Base-by-base conservation (phyloP, 2,888 invertebrate genomes). In the Nomada lathburiana region DNA sequence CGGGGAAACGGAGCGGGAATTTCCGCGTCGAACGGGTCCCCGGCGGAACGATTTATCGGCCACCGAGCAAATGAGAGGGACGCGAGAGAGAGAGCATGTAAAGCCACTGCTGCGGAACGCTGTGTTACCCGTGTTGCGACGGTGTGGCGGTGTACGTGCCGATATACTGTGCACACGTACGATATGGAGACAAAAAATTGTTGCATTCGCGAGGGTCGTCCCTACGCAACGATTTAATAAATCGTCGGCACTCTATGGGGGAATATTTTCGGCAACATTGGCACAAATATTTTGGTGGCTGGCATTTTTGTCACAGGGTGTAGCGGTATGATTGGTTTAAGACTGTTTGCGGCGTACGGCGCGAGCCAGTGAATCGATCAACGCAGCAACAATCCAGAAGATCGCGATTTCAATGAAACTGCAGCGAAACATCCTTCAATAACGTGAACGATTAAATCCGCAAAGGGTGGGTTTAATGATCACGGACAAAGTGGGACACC, bases 21-120 rank as follows among this genome's bases (percentile, higher is more conserved):
- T 80, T 55, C 75, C 75, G 65, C 65, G 72, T 80, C 79, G 79
- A 78, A 80, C 72, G 79, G 72, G 71, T 67, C 80, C 80, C 80
- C 60, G 80, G 72, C 79, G 80, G 80, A 72, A 57, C 72, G 80
- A 80, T 80, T 78, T 80, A 80, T 80, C 79, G 71, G 72, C 59
- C 79, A 65, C 60, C 53, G 69, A 44, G 65, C 65, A 62, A 78
- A 65, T 59, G 76, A 29, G 47, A 47, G 36, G 29, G 29, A 20
- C 23, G 18, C 47, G 70, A n/a, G 26, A 57, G 59, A 20, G 59
- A 20, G 71, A 63, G 18, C 62, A 47, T 53, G 29, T 23, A 62
- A 62, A 23, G 53, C 26, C 52, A 50, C 47, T 5, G 13, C 7
- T 5, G 16, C 57, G 44, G 23, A 7, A 11, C 4, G 11, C 55